Percentiles rank a stretch among this genome's conserved stretches.
Conservation (phyloP, 1,140 invertebrate genomes). For the Lamellibrachia luymesi region DNA sequence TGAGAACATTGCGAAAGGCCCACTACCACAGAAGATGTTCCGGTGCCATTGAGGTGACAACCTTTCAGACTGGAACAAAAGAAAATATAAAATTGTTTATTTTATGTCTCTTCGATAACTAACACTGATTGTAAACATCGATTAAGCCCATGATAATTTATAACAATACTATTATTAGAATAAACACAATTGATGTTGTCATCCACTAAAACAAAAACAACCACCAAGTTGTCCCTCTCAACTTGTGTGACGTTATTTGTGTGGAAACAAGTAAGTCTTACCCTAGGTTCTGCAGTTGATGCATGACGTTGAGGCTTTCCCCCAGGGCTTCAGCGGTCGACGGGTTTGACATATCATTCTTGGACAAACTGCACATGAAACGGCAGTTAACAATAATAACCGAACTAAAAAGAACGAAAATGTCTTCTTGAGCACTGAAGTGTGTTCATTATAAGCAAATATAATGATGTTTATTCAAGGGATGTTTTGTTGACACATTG, state of each 20-base stretch:
- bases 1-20: not conserved
- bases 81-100: not conserved
- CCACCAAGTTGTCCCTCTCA: not conserved
- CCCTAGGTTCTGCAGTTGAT: not conserved
- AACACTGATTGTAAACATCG: not conserved
- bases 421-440: no score
- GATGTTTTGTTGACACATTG: no score
- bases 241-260: not conserved
- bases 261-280: not conserved
- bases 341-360: not conserved
- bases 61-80: not conserved
- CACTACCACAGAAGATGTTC: not conserved
- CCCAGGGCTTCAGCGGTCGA: not conserved
- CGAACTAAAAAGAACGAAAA: no score
- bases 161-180: no score
- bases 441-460: no score
- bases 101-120: not conserved
- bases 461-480: no score
- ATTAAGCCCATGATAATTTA: no score
- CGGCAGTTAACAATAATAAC: not conserved
- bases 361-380: not conserved
- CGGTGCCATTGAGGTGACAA: not conserved
- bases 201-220: no score
- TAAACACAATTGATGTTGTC: not conserved
- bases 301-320: not conserved